Percentiles rank a stretch among this genome's conserved stretches.
These are phyloP conservation scores for Ligdia adustata DNA, from an alignment of 2,888 invertebrate species.

Conservation along the genomic window DNA sequence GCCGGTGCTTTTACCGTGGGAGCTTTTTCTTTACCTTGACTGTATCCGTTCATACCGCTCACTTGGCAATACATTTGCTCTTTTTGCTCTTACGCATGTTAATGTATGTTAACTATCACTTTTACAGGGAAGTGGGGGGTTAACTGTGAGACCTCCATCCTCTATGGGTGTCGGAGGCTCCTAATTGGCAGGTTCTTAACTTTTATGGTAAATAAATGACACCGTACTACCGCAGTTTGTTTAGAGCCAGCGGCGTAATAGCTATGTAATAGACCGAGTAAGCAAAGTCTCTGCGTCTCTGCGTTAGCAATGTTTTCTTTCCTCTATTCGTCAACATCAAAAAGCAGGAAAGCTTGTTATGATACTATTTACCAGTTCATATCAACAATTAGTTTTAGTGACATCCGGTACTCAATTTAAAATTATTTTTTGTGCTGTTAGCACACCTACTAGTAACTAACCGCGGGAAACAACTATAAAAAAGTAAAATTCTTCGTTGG, in stretches of 20 bases:
- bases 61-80: constrained; percentile 18
- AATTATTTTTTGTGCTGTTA: too few species aligned
- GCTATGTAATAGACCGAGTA: too few species aligned
- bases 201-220: constrained; percentile 8
- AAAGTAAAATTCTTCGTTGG: too few species aligned
- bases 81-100: constrained; percentile 47
- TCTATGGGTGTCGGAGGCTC: constrained; percentile 1
- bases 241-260: not conserved
- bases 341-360: too few species aligned
- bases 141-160: constrained; percentile 11
- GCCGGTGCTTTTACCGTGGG: constrained; percentile 47
- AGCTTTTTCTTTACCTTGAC: constrained; percentile 45
- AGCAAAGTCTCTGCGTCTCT: too few species aligned
- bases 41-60: constrained; percentile 46
- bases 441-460: too few species aligned
- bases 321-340: too few species aligned
- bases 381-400: too few species aligned
- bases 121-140: constrained; percentile 34
- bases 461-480: too few species aligned
- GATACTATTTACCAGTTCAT: too few species aligned
- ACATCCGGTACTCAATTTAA: too few species aligned
- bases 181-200: constrained; percentile 12
- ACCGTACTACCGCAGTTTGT: not conserved
- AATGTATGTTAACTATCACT: constrained; percentile 43
- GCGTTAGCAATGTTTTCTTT: too few species aligned